These are phyloP conservation scores for Metellina segmentata DNA, from an alignment of 2,888 invertebrate species.

Conservation along the genomic window DNA sequence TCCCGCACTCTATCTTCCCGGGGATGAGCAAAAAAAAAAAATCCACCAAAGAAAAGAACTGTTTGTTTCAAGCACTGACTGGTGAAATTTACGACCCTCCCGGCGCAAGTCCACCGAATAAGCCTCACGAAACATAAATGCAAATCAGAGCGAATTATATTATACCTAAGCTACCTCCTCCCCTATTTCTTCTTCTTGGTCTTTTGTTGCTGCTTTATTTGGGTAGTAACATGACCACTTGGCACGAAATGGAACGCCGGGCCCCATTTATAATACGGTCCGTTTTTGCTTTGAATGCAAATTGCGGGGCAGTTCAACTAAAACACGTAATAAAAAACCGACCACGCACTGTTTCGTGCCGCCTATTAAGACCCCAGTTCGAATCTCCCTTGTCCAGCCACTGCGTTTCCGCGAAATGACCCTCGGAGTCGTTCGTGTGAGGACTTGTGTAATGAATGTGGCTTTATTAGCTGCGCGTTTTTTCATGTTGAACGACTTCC, in stretches of 20 bases:
- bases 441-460: constrained; percentile 62
- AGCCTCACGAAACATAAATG: constrained; percentile 70
- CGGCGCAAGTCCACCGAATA: constrained; percentile 19
- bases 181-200: too few species aligned
- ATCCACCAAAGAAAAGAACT: not conserved
- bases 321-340: constrained; percentile 57
- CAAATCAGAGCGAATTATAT: constrained; percentile 65
- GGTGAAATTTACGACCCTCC: constrained; percentile 44
- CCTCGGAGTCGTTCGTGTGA: constrained; percentile 43
- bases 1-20: too few species aligned
- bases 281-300: constrained; percentile 71
- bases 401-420: constrained; percentile 59
- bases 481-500: constrained; percentile 13
- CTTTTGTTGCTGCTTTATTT: constrained; percentile 53
- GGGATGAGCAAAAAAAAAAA: too few species aligned
- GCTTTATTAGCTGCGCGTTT: constrained; percentile 59
- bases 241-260: constrained; percentile 57
- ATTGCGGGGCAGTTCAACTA: constrained; percentile 52
- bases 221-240: constrained; percentile 68
- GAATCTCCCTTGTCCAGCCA: constrained; percentile 10
- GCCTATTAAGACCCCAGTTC: constrained; percentile 51
- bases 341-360: constrained; percentile 70
- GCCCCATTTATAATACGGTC: constrained; percentile 57
- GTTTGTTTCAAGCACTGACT: constrained; percentile 31
- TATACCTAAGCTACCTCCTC: constrained; percentile 36